A percentile compares a stretch with the other conserved stretches of the same genome.
Conservation (phyloP, 2,113 vertebrate species). For the Oxyruncus cristatus region DNA sequence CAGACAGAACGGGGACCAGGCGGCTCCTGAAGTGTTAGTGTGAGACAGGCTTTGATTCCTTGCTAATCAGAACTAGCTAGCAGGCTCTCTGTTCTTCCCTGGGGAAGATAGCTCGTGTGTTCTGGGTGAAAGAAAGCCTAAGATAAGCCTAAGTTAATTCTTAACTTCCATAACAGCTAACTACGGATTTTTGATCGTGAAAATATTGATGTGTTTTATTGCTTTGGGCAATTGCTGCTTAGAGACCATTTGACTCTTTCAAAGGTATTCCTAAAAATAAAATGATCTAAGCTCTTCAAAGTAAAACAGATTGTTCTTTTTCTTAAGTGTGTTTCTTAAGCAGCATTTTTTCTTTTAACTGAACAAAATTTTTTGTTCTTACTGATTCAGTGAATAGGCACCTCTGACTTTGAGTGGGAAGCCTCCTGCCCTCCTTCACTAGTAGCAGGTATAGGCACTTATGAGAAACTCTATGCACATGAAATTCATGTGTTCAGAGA, state of each 20-base stretch:
- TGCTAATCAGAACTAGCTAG: not conserved
- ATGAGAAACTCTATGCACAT: not conserved
- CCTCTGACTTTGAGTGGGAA: not conserved
- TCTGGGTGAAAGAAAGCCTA: not conserved
- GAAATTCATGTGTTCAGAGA: not conserved
- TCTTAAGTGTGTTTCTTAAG: not conserved
- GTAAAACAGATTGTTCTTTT: not conserved
- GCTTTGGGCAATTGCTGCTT: not conserved
- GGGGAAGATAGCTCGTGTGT: not conserved
- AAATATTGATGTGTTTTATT: slow-evolving; percentile 11
- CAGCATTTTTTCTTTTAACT: not conserved
- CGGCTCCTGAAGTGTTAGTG: fast-evolving
- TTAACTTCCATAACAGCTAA: not conserved
- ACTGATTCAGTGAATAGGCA: not conserved
- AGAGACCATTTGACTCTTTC: not conserved
- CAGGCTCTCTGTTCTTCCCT: not conserved
- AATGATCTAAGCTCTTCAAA: not conserved
- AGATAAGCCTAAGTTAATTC: slow-evolving; percentile 49
- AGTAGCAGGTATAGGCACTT: not conserved
- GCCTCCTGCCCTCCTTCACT: not conserved
- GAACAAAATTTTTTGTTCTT: not conserved
- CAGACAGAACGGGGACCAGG: not conserved
- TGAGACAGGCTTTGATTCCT: not conserved
- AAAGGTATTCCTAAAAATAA: slow-evolving; percentile 21
- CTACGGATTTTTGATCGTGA: not conserved